Conservation (phyloP, 2,797 vertebrate genomes). For the Picus viridis region DNA sequence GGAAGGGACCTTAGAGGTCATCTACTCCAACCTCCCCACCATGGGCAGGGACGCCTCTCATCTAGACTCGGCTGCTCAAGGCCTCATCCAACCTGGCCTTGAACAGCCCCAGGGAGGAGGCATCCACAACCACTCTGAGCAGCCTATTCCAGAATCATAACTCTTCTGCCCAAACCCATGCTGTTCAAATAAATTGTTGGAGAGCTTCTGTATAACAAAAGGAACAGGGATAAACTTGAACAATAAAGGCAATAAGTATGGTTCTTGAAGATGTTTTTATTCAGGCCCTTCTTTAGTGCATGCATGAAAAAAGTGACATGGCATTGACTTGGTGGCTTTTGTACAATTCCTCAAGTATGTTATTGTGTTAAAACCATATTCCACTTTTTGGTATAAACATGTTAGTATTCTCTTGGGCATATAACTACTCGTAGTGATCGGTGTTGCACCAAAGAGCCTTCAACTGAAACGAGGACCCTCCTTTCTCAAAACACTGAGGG, state of each 20-base stretch:
- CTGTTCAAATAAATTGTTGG: conserved; percentile 1
- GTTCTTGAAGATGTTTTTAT: neutral
- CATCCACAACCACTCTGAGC: too few relatives aligned
- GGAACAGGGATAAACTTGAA: neutral
- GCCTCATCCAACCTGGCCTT: too few relatives aligned
- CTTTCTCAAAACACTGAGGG: neutral
- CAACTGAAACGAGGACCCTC: neutral
- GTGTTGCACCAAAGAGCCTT: neutral
- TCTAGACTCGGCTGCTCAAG: too few relatives aligned
- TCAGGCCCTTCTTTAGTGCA: neutral
- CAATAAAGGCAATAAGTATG: neutral
- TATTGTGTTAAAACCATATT: neutral
- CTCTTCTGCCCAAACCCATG: neutral
- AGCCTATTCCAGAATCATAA: neutral
- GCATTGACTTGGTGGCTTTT: neutral
- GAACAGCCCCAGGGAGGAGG: too few relatives aligned
- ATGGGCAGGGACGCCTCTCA: too few relatives aligned
- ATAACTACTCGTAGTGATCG: neutral
- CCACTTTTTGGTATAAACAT: neutral
- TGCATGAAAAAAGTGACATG: neutral
- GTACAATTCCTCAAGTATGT: neutral
- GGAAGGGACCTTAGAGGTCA: too few relatives aligned
- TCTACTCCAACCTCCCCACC: too few relatives aligned
- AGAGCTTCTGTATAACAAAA: neutral
- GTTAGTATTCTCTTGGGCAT: neutral